Percentiles rank a stretch among this genome's conserved stretches.
phyloP scores from a whole-genome alignment of 2,888 invertebrate genomes.

The Melitaea athalia region DNA sequence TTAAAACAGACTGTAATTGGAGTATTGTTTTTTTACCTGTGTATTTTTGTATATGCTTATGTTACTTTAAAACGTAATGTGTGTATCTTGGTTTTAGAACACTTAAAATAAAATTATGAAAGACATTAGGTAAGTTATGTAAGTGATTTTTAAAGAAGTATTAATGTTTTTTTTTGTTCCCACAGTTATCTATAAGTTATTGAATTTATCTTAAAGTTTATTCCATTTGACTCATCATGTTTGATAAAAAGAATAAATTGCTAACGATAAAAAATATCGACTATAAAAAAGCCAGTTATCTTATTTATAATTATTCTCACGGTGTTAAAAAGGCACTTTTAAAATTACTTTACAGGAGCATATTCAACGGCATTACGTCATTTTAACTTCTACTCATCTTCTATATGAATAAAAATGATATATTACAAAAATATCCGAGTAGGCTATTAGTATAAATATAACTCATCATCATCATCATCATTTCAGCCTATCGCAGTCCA shows the following conservation, averaged over 20 bases:
- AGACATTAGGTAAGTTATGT: too few relatives aligned
- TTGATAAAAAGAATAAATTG: background rate
- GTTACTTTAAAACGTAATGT: too few relatives aligned
- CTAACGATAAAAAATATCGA: background rate
- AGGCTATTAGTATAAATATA: background rate
- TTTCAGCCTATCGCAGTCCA: too few relatives aligned
- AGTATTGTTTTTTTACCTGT: too few relatives aligned
- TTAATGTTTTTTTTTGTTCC: background rate
- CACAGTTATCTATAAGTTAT: background rate
- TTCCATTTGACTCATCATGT: background rate
- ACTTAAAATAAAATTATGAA: too few relatives aligned
- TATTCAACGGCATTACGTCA: background rate
- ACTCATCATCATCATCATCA: too few relatives aligned
- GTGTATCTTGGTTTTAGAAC: too few relatives aligned
- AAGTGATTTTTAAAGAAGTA: background rate
- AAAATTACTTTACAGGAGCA: slow-evolving; percentile 4
- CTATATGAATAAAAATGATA: too few relatives aligned
- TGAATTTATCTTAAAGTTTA: background rate
- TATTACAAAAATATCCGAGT: background rate
- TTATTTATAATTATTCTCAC: background rate
- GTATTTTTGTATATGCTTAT: too few relatives aligned
- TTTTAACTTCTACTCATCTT: too few relatives aligned
- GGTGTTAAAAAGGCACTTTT: background rate
- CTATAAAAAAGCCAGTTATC: background rate
- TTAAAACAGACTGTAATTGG: too few relatives aligned